Base-by-base conservation (phyloP, 2,888 invertebrate genomes). In the Ichneumon xanthorius region DNA sequence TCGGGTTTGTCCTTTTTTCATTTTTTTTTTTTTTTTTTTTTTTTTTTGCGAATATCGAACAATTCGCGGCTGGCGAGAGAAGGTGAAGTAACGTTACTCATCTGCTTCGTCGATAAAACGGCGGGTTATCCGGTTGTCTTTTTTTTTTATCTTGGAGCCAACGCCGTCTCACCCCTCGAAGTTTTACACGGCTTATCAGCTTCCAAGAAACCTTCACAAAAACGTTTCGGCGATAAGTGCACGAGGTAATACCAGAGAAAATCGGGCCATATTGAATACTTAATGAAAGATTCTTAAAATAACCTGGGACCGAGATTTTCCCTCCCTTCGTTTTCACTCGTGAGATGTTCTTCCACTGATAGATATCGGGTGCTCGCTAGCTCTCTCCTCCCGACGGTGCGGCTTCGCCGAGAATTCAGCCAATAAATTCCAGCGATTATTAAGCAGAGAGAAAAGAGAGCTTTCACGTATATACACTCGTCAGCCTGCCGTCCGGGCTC, bases 371-470 rank as follows among this genome's bases (percentile, higher is more conserved):
- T 50, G 65, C 72, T 70, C 45, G 70, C 68, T 16, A 72, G 16
- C 75, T 37, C 67, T 71, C 73, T 67, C 37, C 73, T 71, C 19
- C 72, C 14, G 78, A 45, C 48, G 61, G 26, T 79, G 85, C 72
- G 86, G 87, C 73, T 85, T 85, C 68, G 79, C 53, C 67, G 87
- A 87, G 87, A 88, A 88, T 87, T 88, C 85, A 87, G 89, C 88
- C 91, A 90, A 92, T 92, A 92, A 92, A 92, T 92, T 92, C 91
- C 90, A 88, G 53, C 89, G 89, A 89, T 92, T 92, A 92, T 92
- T 92, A 91, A 92, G 89, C 88, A 88, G 87, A 89, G 78, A 80
- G 82, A 82, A 82, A 85, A 85, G 85, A 80, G 72, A 72, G 72
- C 63, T 58, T 71, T 67, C 19, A 53, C 40, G 30, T 40, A 77